A percentile compares a stretch with the other conserved stretches of the same genome.
These are phyloP conservation scores for Casuarius casuarius DNA, from an alignment of 2,113 vertebrate genomes.

Conservation along the genomic window DNA sequence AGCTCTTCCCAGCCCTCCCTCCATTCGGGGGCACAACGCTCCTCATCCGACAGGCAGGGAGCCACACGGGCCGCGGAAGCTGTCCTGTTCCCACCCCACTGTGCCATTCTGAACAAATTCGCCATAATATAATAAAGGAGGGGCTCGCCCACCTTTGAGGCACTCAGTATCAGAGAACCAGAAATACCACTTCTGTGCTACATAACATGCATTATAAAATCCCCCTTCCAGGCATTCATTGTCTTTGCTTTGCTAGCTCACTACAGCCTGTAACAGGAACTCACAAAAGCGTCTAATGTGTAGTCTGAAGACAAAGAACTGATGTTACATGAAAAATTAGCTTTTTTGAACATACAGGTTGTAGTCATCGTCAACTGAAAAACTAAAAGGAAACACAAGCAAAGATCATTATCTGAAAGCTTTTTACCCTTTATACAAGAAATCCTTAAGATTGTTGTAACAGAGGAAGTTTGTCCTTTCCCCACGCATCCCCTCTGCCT, in stretches of 20 bases:
- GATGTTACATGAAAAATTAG: background rate
- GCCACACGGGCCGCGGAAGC: background rate
- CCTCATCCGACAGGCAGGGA: background rate
- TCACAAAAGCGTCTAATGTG: background rate
- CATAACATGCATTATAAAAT: rapidly evolving
- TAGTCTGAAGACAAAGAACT: background rate
- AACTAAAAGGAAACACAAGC: background rate
- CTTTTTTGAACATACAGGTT: background rate
- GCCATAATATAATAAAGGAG: background rate
- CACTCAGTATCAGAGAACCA: background rate
- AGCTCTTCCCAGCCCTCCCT: background rate
- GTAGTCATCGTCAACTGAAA: background rate
- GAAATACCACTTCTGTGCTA: rapidly evolving
- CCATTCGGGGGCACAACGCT: rapidly evolving
- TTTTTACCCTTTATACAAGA: background rate
- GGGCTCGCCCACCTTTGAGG: background rate
- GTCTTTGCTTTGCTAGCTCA: background rate
- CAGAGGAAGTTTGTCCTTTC: background rate
- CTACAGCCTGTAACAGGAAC: background rate
- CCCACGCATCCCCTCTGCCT: background rate
- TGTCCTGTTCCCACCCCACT: background rate
- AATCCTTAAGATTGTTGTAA: background rate
- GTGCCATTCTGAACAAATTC: background rate
- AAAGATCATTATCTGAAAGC: background rate
- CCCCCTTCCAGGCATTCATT: background rate